Conservation (phyloP, 2,797 vertebrate genomes). For the Mus spretus region DNA sequence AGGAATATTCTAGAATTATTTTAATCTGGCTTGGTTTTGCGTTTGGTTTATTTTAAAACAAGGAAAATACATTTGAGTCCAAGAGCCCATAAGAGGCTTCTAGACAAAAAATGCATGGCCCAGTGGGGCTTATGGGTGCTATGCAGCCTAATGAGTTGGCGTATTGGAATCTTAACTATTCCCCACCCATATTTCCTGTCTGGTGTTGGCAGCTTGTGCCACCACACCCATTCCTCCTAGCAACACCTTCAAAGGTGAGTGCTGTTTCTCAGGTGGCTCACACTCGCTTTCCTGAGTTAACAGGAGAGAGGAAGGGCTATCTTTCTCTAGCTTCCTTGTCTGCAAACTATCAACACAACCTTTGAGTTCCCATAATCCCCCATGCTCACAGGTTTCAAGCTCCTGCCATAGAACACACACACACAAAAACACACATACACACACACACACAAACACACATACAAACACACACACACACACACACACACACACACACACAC, state of each 20-base stretch:
- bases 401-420: neutral
- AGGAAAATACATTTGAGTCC: neutral
- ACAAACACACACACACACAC: neutral
- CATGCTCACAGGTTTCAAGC: neutral
- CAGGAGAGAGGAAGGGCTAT: neutral
- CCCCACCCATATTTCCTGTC: neutral
- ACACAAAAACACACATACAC: no score
- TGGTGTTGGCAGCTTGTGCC: neutral
- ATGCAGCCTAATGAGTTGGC: constrained; percentile 8
- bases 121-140: neutral
- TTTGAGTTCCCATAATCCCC: neutral
- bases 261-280: neutral
- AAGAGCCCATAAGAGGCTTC: neutral
- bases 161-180: constrained; percentile 45
- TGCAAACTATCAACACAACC: neutral
- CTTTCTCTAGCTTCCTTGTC: neutral
- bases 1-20: constrained; percentile 52
- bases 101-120: neutral
- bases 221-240: neutral
- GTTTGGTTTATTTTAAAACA: constrained; percentile 41
- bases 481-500: neutral
- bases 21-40: neutral
- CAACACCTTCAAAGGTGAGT: neutral
- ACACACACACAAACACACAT: no score
- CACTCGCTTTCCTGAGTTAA: neutral